Evolutionary conservation across 2,888 invertebrate species (phyloP), one percentile per base, ranked within the genome.

Genomic region (Tinea pellionella): DNA sequence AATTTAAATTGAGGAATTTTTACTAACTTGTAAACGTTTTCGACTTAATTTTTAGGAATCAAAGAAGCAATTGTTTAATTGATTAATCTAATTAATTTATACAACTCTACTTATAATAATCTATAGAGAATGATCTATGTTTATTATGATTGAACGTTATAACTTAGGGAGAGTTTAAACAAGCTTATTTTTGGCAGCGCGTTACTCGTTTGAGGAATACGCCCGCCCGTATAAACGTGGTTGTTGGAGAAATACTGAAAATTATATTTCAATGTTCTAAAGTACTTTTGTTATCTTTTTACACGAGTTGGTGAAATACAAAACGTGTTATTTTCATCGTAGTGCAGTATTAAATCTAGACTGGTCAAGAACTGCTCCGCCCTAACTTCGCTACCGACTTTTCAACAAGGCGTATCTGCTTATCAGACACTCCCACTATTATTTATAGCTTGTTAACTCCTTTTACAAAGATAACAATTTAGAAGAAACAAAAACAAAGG

Each of bases 371-470:
- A 55, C n/a, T 41, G 59, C 32, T 13, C 59, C 59, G 59, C 59
- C 59, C 59, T 41, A 15, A 41, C 47, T 8, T 59, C 47, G 59
- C 59, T 43, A 47, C 59, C 30, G 30, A 43, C 59, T 59, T 41
- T 43, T 59, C 59, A 42, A 59, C 59, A 59, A 32, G 47, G 41
- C 59, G 59, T 59, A 59, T 59, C 42, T 59, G 19, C 30, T 43
- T 59, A 59, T 43, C 59, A 47, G 24, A 41, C 47, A 47, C 59
- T 29, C 47, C 47, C 43, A 59, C 59, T 43, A 19, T 59, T 59
- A 59, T 59, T 59, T 59, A 59, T 59, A 24, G 59, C 59, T 59
- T 59, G 43, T 59, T 43, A 59, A 59, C 59, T 16, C 47, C 30
- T 29, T 41, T 29, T 30, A 13, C 57, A 57, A 32, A 32, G 47